phyloP scores from a whole-genome alignment of 2,113 vertebrate genomes.

The Corythaeola cristata region DNA sequence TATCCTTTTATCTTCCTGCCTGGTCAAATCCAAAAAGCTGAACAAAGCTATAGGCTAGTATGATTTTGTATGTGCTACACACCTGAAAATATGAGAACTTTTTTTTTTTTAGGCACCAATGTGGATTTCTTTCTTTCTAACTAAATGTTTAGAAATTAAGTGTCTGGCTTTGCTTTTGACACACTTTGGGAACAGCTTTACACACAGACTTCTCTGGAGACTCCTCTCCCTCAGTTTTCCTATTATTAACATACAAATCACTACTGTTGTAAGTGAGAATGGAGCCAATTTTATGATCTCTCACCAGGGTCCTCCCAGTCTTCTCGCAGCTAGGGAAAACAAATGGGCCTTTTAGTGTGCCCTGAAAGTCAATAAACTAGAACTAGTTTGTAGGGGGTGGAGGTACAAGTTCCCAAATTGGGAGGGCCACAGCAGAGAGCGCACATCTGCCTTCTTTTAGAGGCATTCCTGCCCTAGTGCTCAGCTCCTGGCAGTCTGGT shows the following conservation, averaged over 20 bases:
- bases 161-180: not conserved
- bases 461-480: not conserved
- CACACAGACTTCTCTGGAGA: not conserved
- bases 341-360: conserved; percentile 14
- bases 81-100: not conserved
- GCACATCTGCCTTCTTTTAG: not conserved
- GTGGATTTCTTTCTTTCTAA: not conserved
- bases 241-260: conserved; percentile 8
- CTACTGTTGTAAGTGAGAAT: not conserved
- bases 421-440: not conserved
- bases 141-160: not conserved
- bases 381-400: not conserved
- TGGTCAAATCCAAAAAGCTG: not conserved
- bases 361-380: not conserved
- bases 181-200: not conserved
- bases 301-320: not conserved
- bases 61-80: not conserved
- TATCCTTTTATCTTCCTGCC: not conserved
- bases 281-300: conserved; percentile 4
- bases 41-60: not conserved
- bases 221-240: not conserved
- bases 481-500: not conserved
- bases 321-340: not conserved
- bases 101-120: not conserved
- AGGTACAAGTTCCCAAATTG: not conserved